Percentiles rank a stretch among this genome's conserved stretches.
Conservation (phyloP, 2,797 vertebrate species). For the Coranthus polyacanthus region DNA sequence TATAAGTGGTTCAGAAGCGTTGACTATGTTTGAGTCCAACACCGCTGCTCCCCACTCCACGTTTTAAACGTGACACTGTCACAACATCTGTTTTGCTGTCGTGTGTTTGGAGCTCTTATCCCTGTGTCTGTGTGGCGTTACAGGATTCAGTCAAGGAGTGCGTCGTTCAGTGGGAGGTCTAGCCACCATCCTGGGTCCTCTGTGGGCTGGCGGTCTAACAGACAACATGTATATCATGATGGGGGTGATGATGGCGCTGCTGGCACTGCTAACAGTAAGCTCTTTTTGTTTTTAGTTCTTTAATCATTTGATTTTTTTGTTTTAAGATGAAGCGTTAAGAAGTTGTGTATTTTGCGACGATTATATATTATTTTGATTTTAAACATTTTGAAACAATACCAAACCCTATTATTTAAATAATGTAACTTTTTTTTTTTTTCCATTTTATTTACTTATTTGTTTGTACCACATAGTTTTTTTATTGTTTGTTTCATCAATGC, state of each 20-base stretch:
- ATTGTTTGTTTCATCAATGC: no score
- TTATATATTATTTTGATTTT: no score
- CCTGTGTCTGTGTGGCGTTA: not conserved
- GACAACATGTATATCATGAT: slow-evolving; percentile 88
- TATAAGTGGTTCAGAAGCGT: no score
- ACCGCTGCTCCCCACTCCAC: not conserved
- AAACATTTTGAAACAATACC: no score
- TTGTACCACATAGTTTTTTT: no score
- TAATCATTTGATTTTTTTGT: not conserved
- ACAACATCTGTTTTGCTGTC: not conserved
- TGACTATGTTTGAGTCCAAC: not conserved
- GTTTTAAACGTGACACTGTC: not conserved
- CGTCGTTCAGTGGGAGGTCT: slow-evolving; percentile 88
- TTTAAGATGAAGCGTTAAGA: no score
- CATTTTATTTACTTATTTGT: not conserved
- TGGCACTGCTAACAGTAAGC: slow-evolving; percentile 85
- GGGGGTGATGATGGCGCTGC: slow-evolving; percentile 88
- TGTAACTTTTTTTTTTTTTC: no score
- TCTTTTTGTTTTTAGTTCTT: not conserved
- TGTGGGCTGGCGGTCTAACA: slow-evolving; percentile 88
- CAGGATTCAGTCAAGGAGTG: slow-evolving; percentile 90
- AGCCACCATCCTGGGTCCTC: slow-evolving; percentile 89
- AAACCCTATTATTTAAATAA: not conserved
- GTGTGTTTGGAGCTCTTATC: not conserved
- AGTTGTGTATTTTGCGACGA: no score